Conservation (phyloP, 2,797 vertebrate genomes). For the Chaenodraco wilsoni region DNA sequence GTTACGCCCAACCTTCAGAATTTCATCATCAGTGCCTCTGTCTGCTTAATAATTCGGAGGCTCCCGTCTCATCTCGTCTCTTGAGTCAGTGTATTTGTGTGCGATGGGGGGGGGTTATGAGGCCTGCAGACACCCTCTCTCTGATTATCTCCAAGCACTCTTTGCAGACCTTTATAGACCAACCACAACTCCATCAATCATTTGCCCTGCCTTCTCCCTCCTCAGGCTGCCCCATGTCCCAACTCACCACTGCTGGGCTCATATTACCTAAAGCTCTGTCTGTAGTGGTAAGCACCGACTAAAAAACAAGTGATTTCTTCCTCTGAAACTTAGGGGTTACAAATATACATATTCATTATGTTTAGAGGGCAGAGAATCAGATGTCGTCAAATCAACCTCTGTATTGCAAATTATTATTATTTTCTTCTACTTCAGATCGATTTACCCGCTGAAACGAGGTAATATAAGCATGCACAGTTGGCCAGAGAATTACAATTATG, state of each 20-base stretch:
- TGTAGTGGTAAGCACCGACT: slow-evolving; percentile 36
- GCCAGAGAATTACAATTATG: slow-evolving; percentile 44
- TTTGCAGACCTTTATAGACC: slow-evolving; percentile 98
- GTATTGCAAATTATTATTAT: slow-evolving; percentile 4
- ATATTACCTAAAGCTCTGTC: slow-evolving; percentile 68
- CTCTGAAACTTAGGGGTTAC: slow-evolving; percentile 27
- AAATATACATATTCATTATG: slow-evolving; percentile 44
- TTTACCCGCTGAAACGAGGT: slow-evolving; percentile 17
- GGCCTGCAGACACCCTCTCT: slow-evolving; percentile 90
- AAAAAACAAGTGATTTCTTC: slow-evolving; percentile 28
- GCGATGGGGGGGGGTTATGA: slow-evolving; percentile 74
- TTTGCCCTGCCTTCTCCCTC: slow-evolving; percentile 85
- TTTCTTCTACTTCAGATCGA: slow-evolving; percentile 26
- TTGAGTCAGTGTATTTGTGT: slow-evolving; percentile 68
- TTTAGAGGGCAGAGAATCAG: slow-evolving; percentile 41
- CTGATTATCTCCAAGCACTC: slow-evolving; percentile 98
- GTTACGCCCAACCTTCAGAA: slow-evolving; percentile 99
- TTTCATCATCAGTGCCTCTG: slow-evolving; percentile 97
- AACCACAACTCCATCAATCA: slow-evolving; percentile 99
- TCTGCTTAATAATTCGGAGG: slow-evolving; percentile 96
- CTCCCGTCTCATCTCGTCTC: slow-evolving; percentile 89
- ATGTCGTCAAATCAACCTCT: slow-evolving; percentile 13
- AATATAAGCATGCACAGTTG: slow-evolving; percentile 21
- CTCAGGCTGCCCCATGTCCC: slow-evolving; percentile 78
- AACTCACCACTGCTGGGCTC: slow-evolving; percentile 64